A percentile compares a stretch with the other conserved stretches of the same genome.
These are phyloP conservation scores for Cepphus grylle DNA, from an alignment of 2,113 vertebrate species.

Conservation along the genomic window DNA sequence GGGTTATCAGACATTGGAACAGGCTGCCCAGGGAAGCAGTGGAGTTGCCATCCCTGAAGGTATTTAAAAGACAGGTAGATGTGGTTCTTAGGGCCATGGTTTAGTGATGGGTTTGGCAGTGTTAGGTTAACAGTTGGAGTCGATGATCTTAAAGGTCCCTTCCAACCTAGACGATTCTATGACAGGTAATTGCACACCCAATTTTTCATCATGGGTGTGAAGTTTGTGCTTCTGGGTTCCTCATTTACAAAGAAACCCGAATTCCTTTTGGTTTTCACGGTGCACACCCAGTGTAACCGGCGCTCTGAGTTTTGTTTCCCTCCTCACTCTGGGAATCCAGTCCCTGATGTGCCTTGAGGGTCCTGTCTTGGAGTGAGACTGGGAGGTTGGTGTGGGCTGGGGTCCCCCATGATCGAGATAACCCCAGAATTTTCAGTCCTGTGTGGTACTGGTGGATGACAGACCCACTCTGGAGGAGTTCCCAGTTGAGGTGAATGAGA, in stretches of 20 bases:
- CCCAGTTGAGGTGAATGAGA: neutral
- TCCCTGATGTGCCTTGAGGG: neutral
- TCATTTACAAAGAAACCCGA: neutral
- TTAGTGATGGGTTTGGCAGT: neutral
- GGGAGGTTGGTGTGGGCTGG: neutral
- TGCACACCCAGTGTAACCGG: no score
- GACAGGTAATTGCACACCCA: rapidly evolving
- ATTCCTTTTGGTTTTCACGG: neutral
- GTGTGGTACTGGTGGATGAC: neutral
- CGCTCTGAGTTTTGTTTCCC: neutral
- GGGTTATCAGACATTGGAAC: neutral
- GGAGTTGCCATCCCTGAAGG: neutral
- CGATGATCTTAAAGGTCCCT: neutral
- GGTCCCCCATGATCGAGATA: rapidly evolving
- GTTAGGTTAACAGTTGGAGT: neutral
- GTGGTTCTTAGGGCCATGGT: neutral
- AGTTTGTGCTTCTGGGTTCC: neutral
- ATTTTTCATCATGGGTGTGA: neutral
- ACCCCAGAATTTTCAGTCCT: neutral
- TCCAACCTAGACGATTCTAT: neutral
- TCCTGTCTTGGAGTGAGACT: rapidly evolving
- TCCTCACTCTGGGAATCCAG: rapidly evolving
- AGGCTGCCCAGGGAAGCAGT: neutral
- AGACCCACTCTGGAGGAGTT: neutral
- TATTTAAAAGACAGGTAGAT: neutral